Evolutionary conservation across 2,113 vertebrate species (phyloP), one percentile per base, ranked within the genome.

Genomic region (Dromas ardeola): DNA sequence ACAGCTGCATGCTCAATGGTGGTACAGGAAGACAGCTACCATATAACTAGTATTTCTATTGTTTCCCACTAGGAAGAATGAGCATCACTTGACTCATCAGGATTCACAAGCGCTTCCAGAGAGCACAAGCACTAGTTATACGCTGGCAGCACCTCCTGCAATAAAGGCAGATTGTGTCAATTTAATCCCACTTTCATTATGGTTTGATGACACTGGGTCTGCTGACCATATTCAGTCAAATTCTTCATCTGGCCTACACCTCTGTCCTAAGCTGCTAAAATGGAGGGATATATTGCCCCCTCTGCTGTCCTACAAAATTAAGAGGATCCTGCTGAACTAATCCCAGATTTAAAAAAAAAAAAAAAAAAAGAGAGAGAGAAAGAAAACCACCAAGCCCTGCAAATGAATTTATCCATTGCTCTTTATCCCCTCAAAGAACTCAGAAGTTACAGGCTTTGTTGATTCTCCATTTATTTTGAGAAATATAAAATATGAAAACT

Each of bases 401-500:
- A 90, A 88, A 72, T 26, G 1, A 86, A n/a, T 70, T 82, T 66
- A 63, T 42, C 45, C 53, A 66, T 27, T 56, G 26, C 20, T 62
- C 58, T 77, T 82, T 21, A 70, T 22, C 27, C 71, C 45, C 6
- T 80, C 45, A 88, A 95, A 90, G 45, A 97, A 95, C 58, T 93
- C 61, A 36, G 14, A 82, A 72, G 27, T 70, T 88, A 73, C 40
- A 95, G 34, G 67, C 66, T 77, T 86, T 91, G 56, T 91, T 90
- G 71, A 96, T 96, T 92, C 92, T 92, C 95, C 95, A 80, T 98
- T 98, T 98, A 98, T 98, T 98, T 96, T 96, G 76, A 97, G 98
- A 97, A 98, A 98, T 98, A 98, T 95, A 98, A 98, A 96, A 96
- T 98, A 97, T 79, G 97, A 98, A 97, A 98, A 96, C 95, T 83